Percentiles rank a stretch among this genome's conserved stretches.
These are phyloP conservation scores for Papilio demoleus DNA, from an alignment of 2,888 invertebrate species.

Conservation along the genomic window DNA sequence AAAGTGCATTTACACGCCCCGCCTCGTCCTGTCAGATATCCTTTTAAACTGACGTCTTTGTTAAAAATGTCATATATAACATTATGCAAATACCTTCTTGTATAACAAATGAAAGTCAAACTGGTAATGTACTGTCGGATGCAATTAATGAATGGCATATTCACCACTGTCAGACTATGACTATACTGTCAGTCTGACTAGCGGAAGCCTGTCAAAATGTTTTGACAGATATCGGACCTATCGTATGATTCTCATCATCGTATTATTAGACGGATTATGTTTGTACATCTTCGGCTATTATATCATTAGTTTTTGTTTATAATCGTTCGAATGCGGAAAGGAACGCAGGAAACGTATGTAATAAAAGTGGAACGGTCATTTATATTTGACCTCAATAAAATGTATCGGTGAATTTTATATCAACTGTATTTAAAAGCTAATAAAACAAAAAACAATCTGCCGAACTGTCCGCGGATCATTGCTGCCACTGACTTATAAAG, in stretches of 20 bases:
- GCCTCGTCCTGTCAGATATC: slow-evolving; percentile 9
- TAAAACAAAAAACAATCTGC: not conserved
- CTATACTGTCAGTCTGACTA: slow-evolving; percentile 57
- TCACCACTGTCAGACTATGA: slow-evolving; percentile 55
- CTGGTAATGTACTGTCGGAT: slow-evolving; percentile 63
- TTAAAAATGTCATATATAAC: slow-evolving; percentile 37
- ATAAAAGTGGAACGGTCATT: not conserved
- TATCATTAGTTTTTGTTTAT: slow-evolving; percentile 31
- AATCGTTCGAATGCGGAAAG: slow-evolving; percentile 1
- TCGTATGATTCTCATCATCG: slow-evolving; percentile 48
- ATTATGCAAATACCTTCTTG: slow-evolving; percentile 57
- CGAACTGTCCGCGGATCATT: not conserved
- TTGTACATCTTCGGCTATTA: slow-evolving; percentile 32
- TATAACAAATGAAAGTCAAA: slow-evolving; percentile 77
- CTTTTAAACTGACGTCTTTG: slow-evolving; percentile 26
- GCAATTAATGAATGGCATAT: slow-evolving; percentile 72
- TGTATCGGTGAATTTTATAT: not conserved
- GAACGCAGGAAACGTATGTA: not conserved
- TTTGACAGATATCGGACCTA: slow-evolving; percentile 55
- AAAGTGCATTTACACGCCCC: slow-evolving; percentile 32
- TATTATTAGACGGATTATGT: slow-evolving; percentile 46
- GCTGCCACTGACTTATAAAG: not conserved
- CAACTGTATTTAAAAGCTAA: not conserved
- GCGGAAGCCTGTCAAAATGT: slow-evolving; percentile 64
- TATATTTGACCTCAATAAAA: slow-evolving; percentile 10